These are phyloP conservation scores for Scaptomyza graminum DNA, from an alignment of 1,140 invertebrate species.

Conservation along the genomic window DNA sequence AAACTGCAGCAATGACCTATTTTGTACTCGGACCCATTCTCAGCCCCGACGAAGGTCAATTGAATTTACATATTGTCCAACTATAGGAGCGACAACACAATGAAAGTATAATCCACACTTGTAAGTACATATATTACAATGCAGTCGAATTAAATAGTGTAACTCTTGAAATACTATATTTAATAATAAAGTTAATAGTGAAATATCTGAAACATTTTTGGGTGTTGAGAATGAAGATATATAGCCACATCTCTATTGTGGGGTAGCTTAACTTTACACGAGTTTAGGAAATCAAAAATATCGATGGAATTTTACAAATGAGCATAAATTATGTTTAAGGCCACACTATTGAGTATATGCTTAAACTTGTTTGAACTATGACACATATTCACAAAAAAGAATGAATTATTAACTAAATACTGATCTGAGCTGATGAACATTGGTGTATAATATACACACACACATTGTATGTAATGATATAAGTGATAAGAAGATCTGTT, in stretches of 20 bases:
- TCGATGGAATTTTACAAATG: neutral
- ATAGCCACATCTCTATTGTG: neutral
- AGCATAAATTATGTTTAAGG: neutral
- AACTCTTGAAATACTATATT: neutral
- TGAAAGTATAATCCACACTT: conserved; percentile 25
- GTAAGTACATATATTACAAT: conserved; percentile 2
- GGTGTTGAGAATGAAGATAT: too few relatives aligned
- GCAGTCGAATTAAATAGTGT: neutral
- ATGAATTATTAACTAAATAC: neutral
- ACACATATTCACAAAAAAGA: neutral
- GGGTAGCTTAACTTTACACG: too few relatives aligned
- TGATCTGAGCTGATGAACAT: neutral
- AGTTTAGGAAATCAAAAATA: neutral
- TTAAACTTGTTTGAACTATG: neutral
- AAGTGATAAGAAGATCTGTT: neutral
- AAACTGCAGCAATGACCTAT: conserved; percentile 25
- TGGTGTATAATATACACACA: neutral
- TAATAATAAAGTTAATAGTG: neutral
- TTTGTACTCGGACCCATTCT: conserved; percentile 32
- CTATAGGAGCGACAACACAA: conserved; percentile 7
- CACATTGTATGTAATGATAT: neutral
- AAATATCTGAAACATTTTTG: too few relatives aligned
- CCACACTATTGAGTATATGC: neutral
- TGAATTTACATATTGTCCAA: conserved; percentile 32
- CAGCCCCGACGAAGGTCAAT: conserved; percentile 36